Conservation (phyloP, 2,888 invertebrate species). For the Andricus quercusramuli region DNA sequence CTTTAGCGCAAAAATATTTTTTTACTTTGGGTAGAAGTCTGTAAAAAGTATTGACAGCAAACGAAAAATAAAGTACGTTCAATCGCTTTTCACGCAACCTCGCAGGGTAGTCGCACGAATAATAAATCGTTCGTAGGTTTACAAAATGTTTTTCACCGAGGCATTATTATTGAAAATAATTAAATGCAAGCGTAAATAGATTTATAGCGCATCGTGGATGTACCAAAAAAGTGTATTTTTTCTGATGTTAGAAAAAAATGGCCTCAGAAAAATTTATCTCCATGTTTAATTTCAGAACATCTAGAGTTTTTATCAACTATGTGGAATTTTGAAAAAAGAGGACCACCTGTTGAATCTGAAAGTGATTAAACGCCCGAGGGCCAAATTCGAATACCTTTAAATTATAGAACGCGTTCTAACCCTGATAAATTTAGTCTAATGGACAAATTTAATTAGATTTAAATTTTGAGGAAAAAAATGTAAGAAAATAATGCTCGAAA, state of each 20-base stretch:
- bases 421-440: background rate
- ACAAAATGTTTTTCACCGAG: slow-evolving; percentile 24
- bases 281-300: background rate
- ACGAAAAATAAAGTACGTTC: slow-evolving; percentile 41
- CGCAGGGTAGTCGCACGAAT: slow-evolving; percentile 36
- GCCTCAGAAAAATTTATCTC: background rate
- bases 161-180: slow-evolving; percentile 27
- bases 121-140: slow-evolving; percentile 23
- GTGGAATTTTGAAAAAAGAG: slow-evolving; percentile 50
- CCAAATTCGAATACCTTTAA: slow-evolving; percentile 47
- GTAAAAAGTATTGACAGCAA: slow-evolving; percentile 25
- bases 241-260: background rate
- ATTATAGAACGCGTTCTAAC: slow-evolving; percentile 48
- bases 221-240: slow-evolving; percentile 17
- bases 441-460: background rate
- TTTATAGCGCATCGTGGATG: background rate
- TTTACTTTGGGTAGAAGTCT: background rate
- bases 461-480: background rate
- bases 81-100: slow-evolving; percentile 32
- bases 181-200: slow-evolving; percentile 21
- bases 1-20: background rate
- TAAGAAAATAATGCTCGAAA: background rate
- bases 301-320: background rate
- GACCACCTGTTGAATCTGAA: slow-evolving; percentile 69
- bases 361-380: slow-evolving; percentile 62